Evolutionary conservation across 2,797 vertebrate species (phyloP).

Genomic region (Sparidentex hasta): DNA sequence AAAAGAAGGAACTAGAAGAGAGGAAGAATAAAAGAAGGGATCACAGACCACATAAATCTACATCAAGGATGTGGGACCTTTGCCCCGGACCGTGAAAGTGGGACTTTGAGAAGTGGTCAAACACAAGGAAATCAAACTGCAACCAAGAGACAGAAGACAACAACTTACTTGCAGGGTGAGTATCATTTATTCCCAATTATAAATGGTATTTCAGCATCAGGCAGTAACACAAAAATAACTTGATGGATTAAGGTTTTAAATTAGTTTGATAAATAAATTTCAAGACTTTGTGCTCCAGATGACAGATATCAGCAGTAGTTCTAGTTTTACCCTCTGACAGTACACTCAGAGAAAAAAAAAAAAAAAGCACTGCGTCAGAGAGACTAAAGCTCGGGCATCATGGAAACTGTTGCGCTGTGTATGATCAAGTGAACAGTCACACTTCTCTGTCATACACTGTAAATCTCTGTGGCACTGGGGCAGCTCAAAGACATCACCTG

Average conservation of each 20-base stretch:
- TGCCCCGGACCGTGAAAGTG: conserved; percentile 28
- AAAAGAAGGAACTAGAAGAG: conserved; percentile 28
- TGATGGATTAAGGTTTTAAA: neutral
- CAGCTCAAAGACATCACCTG: conserved; percentile 2
- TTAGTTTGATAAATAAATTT: neutral
- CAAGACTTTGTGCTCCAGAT: conserved; percentile 4
- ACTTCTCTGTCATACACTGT: conserved; percentile 11
- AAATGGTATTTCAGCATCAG: neutral
- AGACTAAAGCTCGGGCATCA: conserved; percentile 39
- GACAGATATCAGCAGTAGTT: conserved; percentile 6
- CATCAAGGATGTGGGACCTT: conserved; percentile 41
- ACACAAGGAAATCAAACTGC: conserved; percentile 10
- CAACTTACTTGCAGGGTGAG: conserved; percentile 57
- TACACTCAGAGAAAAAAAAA: neutral
- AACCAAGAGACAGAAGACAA: conserved; percentile 26
- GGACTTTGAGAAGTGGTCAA: conserved; percentile 23
- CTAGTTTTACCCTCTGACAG: neutral
- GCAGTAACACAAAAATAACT: neutral
- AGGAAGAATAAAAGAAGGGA: conserved; percentile 16
- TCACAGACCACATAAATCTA: neutral
- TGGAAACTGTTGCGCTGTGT: conserved; percentile 52
- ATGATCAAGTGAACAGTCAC: conserved; percentile 27
- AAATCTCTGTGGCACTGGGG: neutral
- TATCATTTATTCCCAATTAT: neutral
- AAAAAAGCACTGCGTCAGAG: conserved; percentile 38